Base-by-base conservation (phyloP, 2,888 invertebrate genomes). In the Petrolisthes manimaculis region DNA sequence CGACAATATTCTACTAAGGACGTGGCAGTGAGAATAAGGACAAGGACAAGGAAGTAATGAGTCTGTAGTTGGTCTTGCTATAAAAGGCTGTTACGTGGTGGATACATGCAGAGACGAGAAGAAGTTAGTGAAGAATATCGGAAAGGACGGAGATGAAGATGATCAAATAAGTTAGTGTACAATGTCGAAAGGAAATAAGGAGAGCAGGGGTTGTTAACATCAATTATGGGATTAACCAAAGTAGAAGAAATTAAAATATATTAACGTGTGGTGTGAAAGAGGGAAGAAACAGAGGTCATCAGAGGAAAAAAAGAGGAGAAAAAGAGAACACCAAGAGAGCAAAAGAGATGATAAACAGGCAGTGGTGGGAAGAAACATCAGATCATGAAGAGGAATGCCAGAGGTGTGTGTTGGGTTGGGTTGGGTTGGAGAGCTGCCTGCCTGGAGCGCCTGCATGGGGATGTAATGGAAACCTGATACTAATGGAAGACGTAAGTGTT, bases 341-440 rank as follows among this genome's bases (percentile, higher is more conserved):
- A 55, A 61, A 37, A 37, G 37, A 37, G 37, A 37, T 37, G 37
- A 37, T 37, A 37, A 37, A 37, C 37, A 54, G 24, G 2, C 37
- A 54, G 24, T 53, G 78, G 54, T 53, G 55, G 78, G 78, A 78
- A 54, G 78, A 12, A 78, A n/a, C 53, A 54, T 24, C n/a, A 37
- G 37, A 37, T 37, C 0, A 37, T 1, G 0, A 37, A 37, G 37
- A 37, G 37, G 37, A 37, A 37, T 37, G 37, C 37, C 37, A 37
- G 37, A 37, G 37, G 37, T 37, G 37, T 37, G 53, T 6, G 54
- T 18, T 18, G 78, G 78, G 53, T 54, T 78, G 67, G 14, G 67
- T 54, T 18, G 53, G 18, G 54, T 18, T 18, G 78, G 78, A 78
- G 54, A 12, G 54, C 78, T 78, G 78, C 54, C 78, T 78, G 78